Evolutionary conservation across 2,113 vertebrate species (phyloP), one percentile per base, ranked within the genome.

Genomic region (Phrynosoma blainvillii): DNA sequence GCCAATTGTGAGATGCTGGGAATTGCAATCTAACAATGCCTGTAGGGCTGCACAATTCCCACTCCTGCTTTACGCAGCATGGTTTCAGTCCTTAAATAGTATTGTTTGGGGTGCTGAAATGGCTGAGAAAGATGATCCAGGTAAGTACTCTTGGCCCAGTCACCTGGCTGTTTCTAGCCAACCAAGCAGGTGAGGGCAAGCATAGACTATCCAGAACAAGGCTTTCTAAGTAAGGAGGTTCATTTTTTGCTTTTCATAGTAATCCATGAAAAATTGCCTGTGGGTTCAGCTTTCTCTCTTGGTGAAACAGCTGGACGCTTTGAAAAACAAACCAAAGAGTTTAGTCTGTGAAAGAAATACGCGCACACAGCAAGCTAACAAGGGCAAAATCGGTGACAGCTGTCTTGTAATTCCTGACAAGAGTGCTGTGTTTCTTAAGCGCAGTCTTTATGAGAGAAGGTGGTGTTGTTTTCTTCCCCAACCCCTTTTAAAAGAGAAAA

Each of bases 341-440:
- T n/a, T 82, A 1, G 0, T 54, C 47, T 54, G 86, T 23, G 62
- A 13, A 79, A 52, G 1, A 20, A 0, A 9, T 0, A 1, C 73
- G 6, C 77, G 30, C 3, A 20, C 0, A 18, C 0, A 1, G 76
- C 88, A 52, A 47, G 81, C 87, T 92, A 79, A 32, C 18, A 13
- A 84, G 89, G 88, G 76, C 79, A 62, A 36, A 6, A 4, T 83
- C 90, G 84, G 30, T 0, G 76, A 82, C 79, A 4, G 89, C 79
- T 54, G 20, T 70, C 84, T 76, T 79, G 65, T 79, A 68, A 52
- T 3, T 52, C 21, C 59, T 78, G 87, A 62, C 59, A 7, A 0
- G 16, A 18, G 85, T 84, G 81, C 87, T 56, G 89, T 42, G 89
- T 87, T 91, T 77, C 65, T 91, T 81, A 84, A 42, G 80, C 7